Conservation (phyloP, 2,797 vertebrate species). For the Distichodus sexfasciatus region DNA sequence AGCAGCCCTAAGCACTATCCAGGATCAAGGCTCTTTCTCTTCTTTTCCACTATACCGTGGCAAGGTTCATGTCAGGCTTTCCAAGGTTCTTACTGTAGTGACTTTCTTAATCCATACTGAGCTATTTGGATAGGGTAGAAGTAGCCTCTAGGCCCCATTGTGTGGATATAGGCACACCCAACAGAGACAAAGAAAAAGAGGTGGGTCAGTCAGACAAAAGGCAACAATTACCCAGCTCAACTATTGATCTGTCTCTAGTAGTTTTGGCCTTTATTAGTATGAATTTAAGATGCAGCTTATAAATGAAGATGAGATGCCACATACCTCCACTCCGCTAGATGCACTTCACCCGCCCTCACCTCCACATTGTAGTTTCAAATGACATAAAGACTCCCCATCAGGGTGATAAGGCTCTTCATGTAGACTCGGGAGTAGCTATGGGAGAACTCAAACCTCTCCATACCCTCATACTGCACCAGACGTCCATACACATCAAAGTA, state of each 20-base stretch:
- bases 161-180: slow-evolving; percentile 83
- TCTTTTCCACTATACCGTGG: slow-evolving; percentile 76
- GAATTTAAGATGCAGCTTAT: neutral
- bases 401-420: slow-evolving; percentile 79
- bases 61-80: slow-evolving; percentile 76
- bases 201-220: too few species aligned
- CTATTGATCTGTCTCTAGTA: neutral
- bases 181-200: neutral
- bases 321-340: slow-evolving; percentile 84
- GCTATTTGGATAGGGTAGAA: slow-evolving; percentile 89
- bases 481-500: slow-evolving; percentile 85
- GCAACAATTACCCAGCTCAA: too few species aligned
- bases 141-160: slow-evolving; percentile 87
- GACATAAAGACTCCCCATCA: slow-evolving; percentile 87
- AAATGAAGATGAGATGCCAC: neutral
- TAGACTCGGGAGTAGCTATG: slow-evolving; percentile 87
- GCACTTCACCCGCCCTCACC: slow-evolving; percentile 83
- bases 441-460: slow-evolving; percentile 84
- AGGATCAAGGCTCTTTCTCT: slow-evolving; percentile 43
- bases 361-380: slow-evolving; percentile 87
- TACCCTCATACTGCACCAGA: slow-evolving; percentile 75
- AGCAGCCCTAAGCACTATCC: slow-evolving; percentile 77
- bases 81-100: slow-evolving; percentile 88
- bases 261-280: neutral
- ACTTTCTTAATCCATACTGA: slow-evolving; percentile 83